A percentile compares a stretch with the other conserved stretches of the same genome.
These are phyloP conservation scores for Drosophila suzukii DNA, from an alignment of 1,140 invertebrate species.

Conservation along the genomic window DNA sequence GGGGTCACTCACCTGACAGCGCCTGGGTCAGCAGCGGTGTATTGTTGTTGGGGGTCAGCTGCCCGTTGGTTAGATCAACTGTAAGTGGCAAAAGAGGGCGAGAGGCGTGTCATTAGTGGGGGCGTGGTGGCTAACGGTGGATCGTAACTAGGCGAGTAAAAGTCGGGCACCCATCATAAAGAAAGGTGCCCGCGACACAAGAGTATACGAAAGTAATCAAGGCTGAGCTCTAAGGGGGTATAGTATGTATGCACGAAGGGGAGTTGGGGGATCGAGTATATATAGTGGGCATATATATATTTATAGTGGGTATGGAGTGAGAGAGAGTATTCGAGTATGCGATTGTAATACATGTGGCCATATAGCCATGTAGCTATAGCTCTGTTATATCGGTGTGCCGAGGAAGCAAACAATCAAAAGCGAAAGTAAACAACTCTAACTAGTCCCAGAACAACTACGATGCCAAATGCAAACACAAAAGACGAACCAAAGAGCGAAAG, in stretches of 20 bases:
- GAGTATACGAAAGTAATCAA: slow-evolving; percentile 68
- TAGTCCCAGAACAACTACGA: slow-evolving; percentile 49
- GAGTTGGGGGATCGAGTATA: slow-evolving; percentile 26
- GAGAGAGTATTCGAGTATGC: slow-evolving; percentile 49
- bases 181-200: slow-evolving; percentile 62
- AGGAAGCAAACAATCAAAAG: slow-evolving; percentile 58
- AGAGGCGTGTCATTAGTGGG: slow-evolving; percentile 49
- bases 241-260: slow-evolving; percentile 3
- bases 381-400: slow-evolving; percentile 43
- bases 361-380: slow-evolving; percentile 18
- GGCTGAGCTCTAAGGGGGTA: slow-evolving; percentile 46
- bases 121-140: slow-evolving; percentile 1
- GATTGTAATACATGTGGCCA: slow-evolving; percentile 38
- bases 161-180: slow-evolving; percentile 30
- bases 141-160: slow-evolving; percentile 56
- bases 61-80: slow-evolving; percentile 97
- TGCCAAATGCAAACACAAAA: slow-evolving; percentile 47
- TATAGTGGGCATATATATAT: slow-evolving; percentile 15
- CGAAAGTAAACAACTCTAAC: slow-evolving; percentile 51
- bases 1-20: slow-evolving; percentile 92
- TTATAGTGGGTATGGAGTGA: slow-evolving; percentile 35
- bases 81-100: slow-evolving; percentile 82
- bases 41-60: slow-evolving; percentile 97
- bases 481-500: slow-evolving; percentile 34
- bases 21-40: slow-evolving; percentile 96